Conservation (phyloP, 2,888 invertebrate genomes). For the Parochlus steinenii region DNA sequence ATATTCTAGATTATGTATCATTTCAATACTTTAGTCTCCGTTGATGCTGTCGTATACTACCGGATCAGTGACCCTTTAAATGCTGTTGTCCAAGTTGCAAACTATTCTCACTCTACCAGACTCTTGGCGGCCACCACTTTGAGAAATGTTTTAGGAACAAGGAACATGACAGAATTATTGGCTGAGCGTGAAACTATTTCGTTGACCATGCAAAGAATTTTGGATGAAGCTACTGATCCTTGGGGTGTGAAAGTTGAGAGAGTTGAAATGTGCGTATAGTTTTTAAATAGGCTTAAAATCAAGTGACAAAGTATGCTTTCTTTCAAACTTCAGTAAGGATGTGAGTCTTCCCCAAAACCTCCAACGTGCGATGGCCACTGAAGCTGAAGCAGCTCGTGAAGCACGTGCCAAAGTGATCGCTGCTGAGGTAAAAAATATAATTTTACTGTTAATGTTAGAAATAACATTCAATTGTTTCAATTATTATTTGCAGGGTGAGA, state of each 20-base stretch:
- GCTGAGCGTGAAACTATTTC: constrained; percentile 80
- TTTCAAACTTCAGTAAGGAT: constrained; percentile 27
- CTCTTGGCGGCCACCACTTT: constrained; percentile 66
- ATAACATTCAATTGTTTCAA: too few relatives aligned
- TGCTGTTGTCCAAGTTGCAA: constrained; percentile 48
- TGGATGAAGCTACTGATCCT: constrained; percentile 63
- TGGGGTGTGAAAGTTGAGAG: constrained; percentile 88
- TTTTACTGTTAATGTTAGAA: too few relatives aligned
- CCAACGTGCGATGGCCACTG: constrained; percentile 52
- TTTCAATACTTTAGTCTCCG: constrained; percentile 88
- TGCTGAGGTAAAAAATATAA: too few relatives aligned
- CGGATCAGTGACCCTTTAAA: constrained; percentile 56
- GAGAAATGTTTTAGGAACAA: constrained; percentile 76
- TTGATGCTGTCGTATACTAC: constrained; percentile 80
- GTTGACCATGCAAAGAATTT: constrained; percentile 63
- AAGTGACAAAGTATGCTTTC: not conserved
- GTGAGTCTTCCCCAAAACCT: constrained; percentile 38
- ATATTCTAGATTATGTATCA: constrained; percentile 32
- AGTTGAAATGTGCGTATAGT: constrained; percentile 66
- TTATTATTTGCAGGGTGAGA: too few relatives aligned
- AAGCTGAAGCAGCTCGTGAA: constrained; percentile 49
- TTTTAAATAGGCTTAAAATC: not conserved
- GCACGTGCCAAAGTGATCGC: constrained; percentile 54
- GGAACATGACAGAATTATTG: constrained; percentile 77
- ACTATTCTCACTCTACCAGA: constrained; percentile 45